Evolutionary conservation across 2,888 invertebrate species (phyloP), one percentile per base, ranked within the genome.

Genomic region (Cephalotes varians): DNA sequence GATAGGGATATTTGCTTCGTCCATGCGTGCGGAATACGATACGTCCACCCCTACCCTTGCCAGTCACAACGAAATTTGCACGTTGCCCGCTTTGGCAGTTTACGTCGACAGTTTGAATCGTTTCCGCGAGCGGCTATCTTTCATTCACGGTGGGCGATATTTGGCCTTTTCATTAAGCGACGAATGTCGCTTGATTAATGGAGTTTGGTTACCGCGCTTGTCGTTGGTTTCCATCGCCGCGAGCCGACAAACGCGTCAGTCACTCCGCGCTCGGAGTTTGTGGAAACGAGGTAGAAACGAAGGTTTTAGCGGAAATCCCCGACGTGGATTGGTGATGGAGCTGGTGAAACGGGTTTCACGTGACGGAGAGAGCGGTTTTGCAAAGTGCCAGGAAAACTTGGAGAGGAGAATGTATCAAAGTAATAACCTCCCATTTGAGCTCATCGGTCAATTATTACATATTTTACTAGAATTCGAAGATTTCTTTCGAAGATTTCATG

Each of bases 121-220:
- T 77, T 79, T 71, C 64, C 81, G 21, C 71, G 31, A 31, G 60
- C 71, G 51, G 60, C 80, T 54, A 81, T 84, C 81, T 81, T 81
- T 81, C 87, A 82, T 85, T 90, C 86, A 85, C 87, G 60, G 81
- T 73, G 72, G 60, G 76, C 87, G 88, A 90, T 89, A 91, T 90
- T 90, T 89, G 86, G 88, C 89, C 87, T 89, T 90, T 90, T 89
- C 91, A 89, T 90, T 90, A 89, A 88, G 86, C 87, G 83, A 83
- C 90, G 87, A 88, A 88, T 86, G 88, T 84, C 85, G 76, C 72
- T 85, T 90, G 90, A 90, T 90, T 90, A 90, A 90, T 90, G 90
- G 89, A 90, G 89, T 90, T 90, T 86, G 85, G 89, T 90, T 87
- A 84, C 86, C 85, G 60, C 73, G 87, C 83, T 71, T 72, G 80